Base-by-base conservation (phyloP, 2,113 vertebrate genomes). In the Erythrocercus mccallii region DNA sequence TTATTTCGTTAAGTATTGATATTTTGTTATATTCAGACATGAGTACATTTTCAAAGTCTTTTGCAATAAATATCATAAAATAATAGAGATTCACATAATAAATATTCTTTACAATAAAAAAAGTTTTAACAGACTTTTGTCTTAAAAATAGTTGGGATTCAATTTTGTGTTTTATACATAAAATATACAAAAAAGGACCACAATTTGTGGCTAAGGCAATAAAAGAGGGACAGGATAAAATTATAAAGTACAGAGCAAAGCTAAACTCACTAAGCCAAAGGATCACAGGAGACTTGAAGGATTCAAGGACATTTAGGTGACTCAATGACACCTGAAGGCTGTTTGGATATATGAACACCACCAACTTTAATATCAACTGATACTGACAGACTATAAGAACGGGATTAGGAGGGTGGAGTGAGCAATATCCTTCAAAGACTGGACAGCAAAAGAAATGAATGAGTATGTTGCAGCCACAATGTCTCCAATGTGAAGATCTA, bases 41-140 rank as follows among this genome's bases (percentile, higher is more conserved):
- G 99, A 99, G 99, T 99, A 99, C 99, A 99, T 98, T 99, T 98
- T 97, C 37, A 16, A 94, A 98, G 99, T 99, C 98, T 98, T 99
- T 99, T 98, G 99, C 98, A 99, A 99, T 99, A 99, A 99, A 99
- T 99, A 99, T 99, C 99, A 99, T 99, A 99, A 99, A 99, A 99
- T 99, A 99, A 99, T 99, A 99, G 98, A 99, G 98, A 99, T 99
- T 99, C 99, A 99, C 99, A 98, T 99, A 99, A 99, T 99, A 99
- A 99, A 99, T 99, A 99, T 99, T 99, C 99, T 99, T 99, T 99
- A 98, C 98, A 99, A 99, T 98, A 98, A 98, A 99, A 98, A 99
- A 99, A 98, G 98, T 98, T 99, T 99, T 98, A 98, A 99, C 98
- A 99, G 98, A 99, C 98, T 98, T 98, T 98, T 98, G 97, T 98